A percentile compares a stretch with the other conserved stretches of the same genome.
These are phyloP conservation scores for Dromaius novaehollandiae DNA, from an alignment of 2,113 vertebrate species.

Conservation along the genomic window DNA sequence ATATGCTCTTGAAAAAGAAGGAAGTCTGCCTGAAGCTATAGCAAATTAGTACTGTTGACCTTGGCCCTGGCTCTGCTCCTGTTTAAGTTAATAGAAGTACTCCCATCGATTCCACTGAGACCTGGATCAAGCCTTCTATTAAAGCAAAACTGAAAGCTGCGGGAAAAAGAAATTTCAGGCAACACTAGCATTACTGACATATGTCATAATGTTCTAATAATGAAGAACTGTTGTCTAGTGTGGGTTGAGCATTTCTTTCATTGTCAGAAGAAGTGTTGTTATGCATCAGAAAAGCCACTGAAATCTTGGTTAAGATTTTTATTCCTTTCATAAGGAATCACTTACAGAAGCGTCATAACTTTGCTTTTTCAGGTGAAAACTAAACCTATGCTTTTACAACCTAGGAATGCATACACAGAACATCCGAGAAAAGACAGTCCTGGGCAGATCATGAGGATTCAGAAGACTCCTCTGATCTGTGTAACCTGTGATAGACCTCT, in stretches of 20 bases:
- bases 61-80: constrained; percentile 1
- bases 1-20: constrained; percentile 2
- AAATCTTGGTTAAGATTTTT: neutral
- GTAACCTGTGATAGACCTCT: neutral
- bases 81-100: neutral
- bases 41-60: constrained; percentile 37
- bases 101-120: constrained; percentile 3
- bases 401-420: neutral
- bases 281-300: neutral
- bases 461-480: neutral
- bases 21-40: constrained; percentile 32
- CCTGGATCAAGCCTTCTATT: neutral
- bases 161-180: neutral
- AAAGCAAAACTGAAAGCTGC: neutral
- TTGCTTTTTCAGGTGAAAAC: neutral
- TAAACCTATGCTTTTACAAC: neutral
- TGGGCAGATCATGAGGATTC: neutral
- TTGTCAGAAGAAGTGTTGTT: neutral
- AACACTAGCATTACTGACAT: neutral
- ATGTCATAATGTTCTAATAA: neutral
- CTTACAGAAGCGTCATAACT: neutral
- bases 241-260: neutral
- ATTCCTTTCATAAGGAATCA: neutral
- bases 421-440: neutral
- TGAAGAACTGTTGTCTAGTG: neutral